Percentiles rank a stretch among this genome's conserved stretches.
Evolutionary conservation across 2,113 vertebrate genomes (phyloP).

Genomic region (Sula dactylatra): DNA sequence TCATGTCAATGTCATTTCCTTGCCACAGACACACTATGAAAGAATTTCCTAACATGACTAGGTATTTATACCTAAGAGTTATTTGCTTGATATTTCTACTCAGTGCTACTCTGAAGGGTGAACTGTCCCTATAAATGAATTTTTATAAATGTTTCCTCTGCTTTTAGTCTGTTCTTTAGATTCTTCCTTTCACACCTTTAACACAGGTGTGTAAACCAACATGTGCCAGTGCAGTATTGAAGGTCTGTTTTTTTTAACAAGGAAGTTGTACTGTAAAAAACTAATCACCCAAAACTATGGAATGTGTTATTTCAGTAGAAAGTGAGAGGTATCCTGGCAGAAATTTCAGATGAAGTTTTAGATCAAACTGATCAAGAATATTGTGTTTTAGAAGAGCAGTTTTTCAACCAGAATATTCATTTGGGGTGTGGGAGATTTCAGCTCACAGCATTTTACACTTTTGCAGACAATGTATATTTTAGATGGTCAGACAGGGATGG

Average conservation of each 20-base stretch:
- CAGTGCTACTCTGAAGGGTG: background rate
- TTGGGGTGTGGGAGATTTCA: background rate
- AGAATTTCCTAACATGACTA: background rate
- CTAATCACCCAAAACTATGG: background rate
- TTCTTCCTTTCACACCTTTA: background rate
- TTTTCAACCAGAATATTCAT: background rate
- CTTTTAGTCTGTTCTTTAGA: background rate
- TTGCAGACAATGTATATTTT: background rate
- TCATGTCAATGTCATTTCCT: background rate
- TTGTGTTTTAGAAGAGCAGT: background rate
- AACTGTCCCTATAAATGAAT: background rate
- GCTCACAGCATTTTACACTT: background rate
- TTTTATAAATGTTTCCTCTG: background rate
- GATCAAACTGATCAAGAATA: background rate
- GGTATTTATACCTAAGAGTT: background rate
- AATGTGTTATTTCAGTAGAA: background rate
- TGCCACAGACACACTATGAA: background rate
- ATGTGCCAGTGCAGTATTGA: background rate
- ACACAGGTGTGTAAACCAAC: accelerated
- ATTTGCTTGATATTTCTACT: background rate
- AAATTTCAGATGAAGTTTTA: background rate
- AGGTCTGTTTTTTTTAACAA: background rate
- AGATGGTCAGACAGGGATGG: background rate
- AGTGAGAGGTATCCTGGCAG: background rate
- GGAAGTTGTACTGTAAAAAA: background rate